Evolutionary conservation across 2,113 vertebrate species (phyloP).

Genomic region (Cisticola juncidis): DNA sequence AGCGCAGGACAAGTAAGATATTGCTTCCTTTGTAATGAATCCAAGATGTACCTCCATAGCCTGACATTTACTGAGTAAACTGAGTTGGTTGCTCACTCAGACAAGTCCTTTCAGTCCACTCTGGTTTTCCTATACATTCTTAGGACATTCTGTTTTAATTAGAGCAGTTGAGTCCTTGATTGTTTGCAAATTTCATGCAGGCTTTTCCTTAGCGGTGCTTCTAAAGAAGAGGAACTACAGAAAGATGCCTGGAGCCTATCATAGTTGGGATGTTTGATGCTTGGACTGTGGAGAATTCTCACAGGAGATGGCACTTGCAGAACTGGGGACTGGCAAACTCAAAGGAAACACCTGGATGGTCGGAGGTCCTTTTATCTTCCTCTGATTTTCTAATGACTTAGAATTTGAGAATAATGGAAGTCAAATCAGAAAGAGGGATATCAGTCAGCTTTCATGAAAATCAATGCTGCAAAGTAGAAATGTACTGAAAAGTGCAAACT

Average conservation of each 20-base stretch:
- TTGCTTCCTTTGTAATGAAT: slow-evolving; percentile 66
- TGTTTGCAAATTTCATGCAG: slow-evolving; percentile 56
- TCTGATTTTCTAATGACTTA: neutral
- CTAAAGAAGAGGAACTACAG: slow-evolving; percentile 15
- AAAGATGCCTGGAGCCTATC: slow-evolving; percentile 41
- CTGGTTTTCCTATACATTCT: slow-evolving; percentile 30
- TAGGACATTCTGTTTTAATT: slow-evolving; percentile 62
- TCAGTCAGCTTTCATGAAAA: neutral
- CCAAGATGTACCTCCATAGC: slow-evolving; percentile 48
- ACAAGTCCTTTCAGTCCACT: slow-evolving; percentile 13
- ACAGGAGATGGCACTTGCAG: slow-evolving; percentile 6
- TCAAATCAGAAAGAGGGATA: neutral
- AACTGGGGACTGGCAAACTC: neutral
- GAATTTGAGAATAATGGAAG: neutral
- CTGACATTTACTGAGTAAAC: slow-evolving; percentile 32
- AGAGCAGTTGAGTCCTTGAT: slow-evolving; percentile 22
- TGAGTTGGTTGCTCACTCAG: neutral
- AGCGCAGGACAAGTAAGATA: slow-evolving; percentile 55
- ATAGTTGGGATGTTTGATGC: slow-evolving; percentile 37
- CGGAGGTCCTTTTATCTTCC: neutral
- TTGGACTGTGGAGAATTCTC: slow-evolving; percentile 1
- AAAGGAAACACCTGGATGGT: slow-evolving; percentile 30
- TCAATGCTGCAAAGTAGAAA: neutral
- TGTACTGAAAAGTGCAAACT: neutral
- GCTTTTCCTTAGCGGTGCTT: slow-evolving; percentile 29